These are phyloP conservation scores for Delphinus delphis DNA, from an alignment of 2,113 vertebrate species.

Conservation along the genomic window DNA sequence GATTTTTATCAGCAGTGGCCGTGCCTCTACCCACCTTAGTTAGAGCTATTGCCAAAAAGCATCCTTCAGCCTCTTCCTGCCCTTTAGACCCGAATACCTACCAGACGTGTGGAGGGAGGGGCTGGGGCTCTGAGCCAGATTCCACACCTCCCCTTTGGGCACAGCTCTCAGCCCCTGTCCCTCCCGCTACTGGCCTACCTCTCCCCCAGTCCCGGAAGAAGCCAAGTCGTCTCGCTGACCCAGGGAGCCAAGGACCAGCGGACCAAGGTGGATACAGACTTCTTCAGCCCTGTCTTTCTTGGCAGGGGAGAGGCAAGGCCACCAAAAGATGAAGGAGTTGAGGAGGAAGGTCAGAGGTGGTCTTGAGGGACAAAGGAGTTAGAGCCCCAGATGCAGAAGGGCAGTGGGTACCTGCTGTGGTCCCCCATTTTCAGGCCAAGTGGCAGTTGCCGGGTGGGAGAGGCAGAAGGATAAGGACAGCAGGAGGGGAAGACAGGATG, in stretches of 20 bases:
- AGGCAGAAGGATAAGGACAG: not conserved
- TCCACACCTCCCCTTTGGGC: not conserved
- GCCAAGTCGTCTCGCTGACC: not conserved
- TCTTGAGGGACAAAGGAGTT: not conserved
- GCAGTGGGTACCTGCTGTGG: not conserved
- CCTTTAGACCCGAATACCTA: not conserved
- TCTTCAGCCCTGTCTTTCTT: not conserved
- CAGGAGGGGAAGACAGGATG: not conserved
- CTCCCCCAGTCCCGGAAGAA: not conserved
- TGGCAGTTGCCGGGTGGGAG: not conserved
- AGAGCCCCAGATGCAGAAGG: not conserved
- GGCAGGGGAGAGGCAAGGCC: not conserved
- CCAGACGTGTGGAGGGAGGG: not conserved
- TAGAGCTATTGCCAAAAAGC: slow-evolving; percentile 66
- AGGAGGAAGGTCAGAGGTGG: not conserved
- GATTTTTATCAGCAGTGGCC: slow-evolving; percentile 30
- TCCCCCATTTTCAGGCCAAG: not conserved
- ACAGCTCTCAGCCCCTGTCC: not conserved
- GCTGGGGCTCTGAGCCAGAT: slow-evolving; percentile 13
- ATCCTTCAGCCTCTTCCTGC: not conserved
- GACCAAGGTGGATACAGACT: slow-evolving; percentile 30
- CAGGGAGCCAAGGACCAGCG: not conserved
- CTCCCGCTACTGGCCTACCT: slow-evolving; percentile 9
- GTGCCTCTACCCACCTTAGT: slow-evolving; percentile 51
- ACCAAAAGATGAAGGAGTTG: not conserved